Evolutionary conservation across 1,140 invertebrate species (phyloP), one percentile per base, ranked within the genome.

Genomic region (Drosophila lacertosa): DNA sequence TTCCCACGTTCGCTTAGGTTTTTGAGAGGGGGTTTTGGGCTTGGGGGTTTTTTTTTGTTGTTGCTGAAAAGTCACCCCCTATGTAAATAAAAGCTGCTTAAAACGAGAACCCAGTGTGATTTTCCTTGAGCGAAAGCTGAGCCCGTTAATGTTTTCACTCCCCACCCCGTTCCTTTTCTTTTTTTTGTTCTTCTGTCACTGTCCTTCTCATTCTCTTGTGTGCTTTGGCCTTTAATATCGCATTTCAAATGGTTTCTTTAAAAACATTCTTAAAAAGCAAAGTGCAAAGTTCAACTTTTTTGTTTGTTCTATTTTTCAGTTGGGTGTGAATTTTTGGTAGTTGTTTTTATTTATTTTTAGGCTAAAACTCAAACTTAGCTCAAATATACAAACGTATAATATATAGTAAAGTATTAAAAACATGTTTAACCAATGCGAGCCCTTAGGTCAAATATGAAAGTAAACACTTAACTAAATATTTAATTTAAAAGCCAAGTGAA

Each of bases 1-100:
- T 78, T 76, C 73, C 73, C 73, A 77, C 68, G 63, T 73, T 78
- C 33, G 55, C 40, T 18, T 64, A n/a, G n/a, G n/a, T n/a, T n/a
- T 35, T 29, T 47, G 29, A 39, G 35, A 20, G 42, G 15, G 16
- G 7, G 15, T 35, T 57, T n/a, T 13, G 62, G 35, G 39, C 32
- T 20, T 58, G 32, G 24, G 13, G n/a, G n/a, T n/a, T n/a, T n/a
- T n/a, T n/a, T n/a, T n/a, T n/a, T n/a, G 22, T 10, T 64, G 15
- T 18, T 15, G 26, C n/a, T 16, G n/a, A 16, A 45, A 60, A 65
- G 54, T n/a, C 76, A 75, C 62, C 70, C 75, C 54, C 44, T 22
- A 60, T 45, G 22, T 42, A 50, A 77, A 45, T 37, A 54, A 65
- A 50, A 54, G 32, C 58, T 9, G 13, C 20, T 18, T 47, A 42